These are phyloP conservation scores for Tetramorium parvispinum DNA, from an alignment of 1,140 invertebrate species.

Conservation along the genomic window DNA sequence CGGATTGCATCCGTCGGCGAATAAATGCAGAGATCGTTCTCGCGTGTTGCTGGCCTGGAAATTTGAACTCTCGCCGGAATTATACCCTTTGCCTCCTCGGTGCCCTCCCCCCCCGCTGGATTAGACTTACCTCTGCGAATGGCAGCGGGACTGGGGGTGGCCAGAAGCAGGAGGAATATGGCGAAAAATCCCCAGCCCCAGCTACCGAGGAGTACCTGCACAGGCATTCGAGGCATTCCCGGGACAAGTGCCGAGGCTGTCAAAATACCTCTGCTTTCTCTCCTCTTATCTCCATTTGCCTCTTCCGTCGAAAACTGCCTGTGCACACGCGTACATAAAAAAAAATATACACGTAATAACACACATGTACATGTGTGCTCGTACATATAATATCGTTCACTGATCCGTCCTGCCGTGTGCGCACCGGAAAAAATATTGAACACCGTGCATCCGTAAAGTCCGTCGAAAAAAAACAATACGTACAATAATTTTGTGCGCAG, in stretches of 20 bases:
- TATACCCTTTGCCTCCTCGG: background rate
- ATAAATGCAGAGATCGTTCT: conserved; percentile 24
- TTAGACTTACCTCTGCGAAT: conserved; percentile 82
- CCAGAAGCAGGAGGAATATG: conserved; percentile 80
- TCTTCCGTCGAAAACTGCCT: conserved; percentile 71
- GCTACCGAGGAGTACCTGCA: conserved; percentile 70
- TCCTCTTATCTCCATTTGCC: conserved; percentile 79
- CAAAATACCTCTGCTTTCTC: conserved; percentile 75
- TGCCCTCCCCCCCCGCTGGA: background rate
- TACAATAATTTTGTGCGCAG: background rate
- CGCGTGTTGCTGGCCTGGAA: conserved; percentile 50
- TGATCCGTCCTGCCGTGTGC: background rate
- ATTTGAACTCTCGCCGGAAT: conserved; percentile 52
- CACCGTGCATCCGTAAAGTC: background rate
- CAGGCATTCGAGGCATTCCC: conserved; percentile 75
- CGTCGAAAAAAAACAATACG: background rate
- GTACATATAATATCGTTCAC: background rate
- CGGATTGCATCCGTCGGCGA: background rate
- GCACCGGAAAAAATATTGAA: conserved; percentile 26
- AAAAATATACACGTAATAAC: background rate
- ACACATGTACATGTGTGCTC: background rate
- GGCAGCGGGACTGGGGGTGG: conserved; percentile 83
- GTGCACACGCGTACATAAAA: conserved; percentile 29
- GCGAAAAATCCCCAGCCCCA: conserved; percentile 82
- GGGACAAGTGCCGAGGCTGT: conserved; percentile 73